A percentile compares a stretch with the other conserved stretches of the same genome.
These are phyloP conservation scores for Hemibagrus guttatus DNA, from an alignment of 2,797 vertebrate genomes.

Conservation along the genomic window DNA sequence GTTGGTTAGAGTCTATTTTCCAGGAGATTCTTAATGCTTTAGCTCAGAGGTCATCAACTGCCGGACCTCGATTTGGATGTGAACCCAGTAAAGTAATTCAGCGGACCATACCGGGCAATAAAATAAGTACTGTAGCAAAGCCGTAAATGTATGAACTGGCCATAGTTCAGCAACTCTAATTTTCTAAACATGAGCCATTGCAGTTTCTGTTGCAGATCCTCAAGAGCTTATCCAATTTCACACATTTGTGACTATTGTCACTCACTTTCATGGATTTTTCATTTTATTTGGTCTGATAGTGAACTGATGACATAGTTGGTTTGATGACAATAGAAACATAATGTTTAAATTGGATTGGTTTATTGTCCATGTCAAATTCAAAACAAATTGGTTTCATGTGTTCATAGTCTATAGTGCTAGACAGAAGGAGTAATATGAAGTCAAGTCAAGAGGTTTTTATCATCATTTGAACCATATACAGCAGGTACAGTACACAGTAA, in stretches of 20 bases:
- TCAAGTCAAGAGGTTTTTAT: too few species aligned
- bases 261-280: background rate
- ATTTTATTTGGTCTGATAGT: background rate
- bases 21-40: constrained; percentile 6
- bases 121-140: background rate
- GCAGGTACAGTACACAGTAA: too few species aligned
- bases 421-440: background rate
- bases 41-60: background rate
- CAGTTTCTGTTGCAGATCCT: background rate
- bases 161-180: background rate
- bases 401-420: background rate
- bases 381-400: background rate
- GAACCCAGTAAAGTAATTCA: background rate
- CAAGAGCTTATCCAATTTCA: background rate
- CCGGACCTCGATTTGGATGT: background rate
- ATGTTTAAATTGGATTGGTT: background rate
- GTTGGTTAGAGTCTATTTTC: background rate
- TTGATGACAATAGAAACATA: background rate
- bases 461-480: too few species aligned
- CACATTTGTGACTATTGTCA: background rate
- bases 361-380: background rate
- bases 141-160: background rate
- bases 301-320: background rate
- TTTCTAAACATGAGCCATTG: background rate
- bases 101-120: background rate